Evolutionary conservation across 2,113 vertebrate genomes (phyloP).

Genomic region (Oxyura jamaicensis): DNA sequence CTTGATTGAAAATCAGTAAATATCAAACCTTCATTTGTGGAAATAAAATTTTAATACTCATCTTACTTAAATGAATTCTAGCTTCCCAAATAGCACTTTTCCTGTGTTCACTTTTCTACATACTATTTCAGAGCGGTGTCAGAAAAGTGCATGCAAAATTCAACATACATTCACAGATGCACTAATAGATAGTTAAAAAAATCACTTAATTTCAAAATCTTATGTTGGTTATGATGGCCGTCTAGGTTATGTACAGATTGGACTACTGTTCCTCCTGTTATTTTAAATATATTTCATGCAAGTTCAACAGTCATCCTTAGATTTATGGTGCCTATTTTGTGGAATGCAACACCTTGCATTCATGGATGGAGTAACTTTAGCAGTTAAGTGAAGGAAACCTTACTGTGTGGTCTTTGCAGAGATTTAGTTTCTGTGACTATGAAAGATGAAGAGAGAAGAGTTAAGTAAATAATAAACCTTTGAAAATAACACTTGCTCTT

Average conservation of each 20-base stretch:
- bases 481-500: constrained; percentile 72
- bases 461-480: constrained; percentile 81
- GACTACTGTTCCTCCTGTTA: not conserved
- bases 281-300: not conserved
- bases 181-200: not conserved
- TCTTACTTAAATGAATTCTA: not conserved
- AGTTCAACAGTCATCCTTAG: not conserved
- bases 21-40: not conserved
- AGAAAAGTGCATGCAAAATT: not conserved
- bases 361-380: not conserved
- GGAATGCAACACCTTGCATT: not conserved
- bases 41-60: not conserved
- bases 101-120: not conserved
- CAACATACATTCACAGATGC: not conserved
- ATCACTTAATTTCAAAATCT: not conserved
- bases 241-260: not conserved
- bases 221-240: not conserved
- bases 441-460: constrained; percentile 53
- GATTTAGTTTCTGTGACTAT: constrained; percentile 29
- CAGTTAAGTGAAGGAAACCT: not conserved
- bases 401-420: not conserved
- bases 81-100: not conserved
- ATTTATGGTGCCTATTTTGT: not conserved
- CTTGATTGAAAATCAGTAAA: not conserved
- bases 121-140: not conserved